Base-by-base conservation (phyloP, 2,888 invertebrate genomes). In the Bugulina stolonifera region DNA sequence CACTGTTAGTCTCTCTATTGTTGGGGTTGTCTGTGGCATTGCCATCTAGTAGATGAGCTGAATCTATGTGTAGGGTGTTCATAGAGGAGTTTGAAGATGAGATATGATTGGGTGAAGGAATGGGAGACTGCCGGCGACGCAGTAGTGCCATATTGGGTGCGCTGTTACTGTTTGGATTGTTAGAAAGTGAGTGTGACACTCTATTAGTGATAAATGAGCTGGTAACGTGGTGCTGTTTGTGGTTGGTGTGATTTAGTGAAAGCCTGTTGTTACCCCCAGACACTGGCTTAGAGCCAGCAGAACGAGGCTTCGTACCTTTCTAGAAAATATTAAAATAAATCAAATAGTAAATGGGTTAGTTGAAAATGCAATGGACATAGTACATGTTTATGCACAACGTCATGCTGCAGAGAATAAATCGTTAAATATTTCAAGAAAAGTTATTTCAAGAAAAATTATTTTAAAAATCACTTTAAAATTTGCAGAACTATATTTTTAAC, bases 301-400 rank as follows among this genome's bases (percentile, higher is more conserved):
- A 29, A 2, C 64, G 64, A 14, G 64, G 27, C 64, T 25, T 64
- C 25, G 25, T 64, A 64, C 64, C 64, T 64, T 64, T 64, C 64
- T 64, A 64, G 64, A 64, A 64, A 27, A 64, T 23, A 25, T n/a
- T 23, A 57, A 57, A 5, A 57, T 57, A 57, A 57, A n/a, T 25
- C 10, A 14, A 57, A 23, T 57, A 57, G 14, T 23, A 57, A 3
- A 57, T n/a, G 57, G 25, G 25, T 57, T 5, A 57, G n/a, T 23
- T 52, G 52, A 57, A 22, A 57, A 57, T 25, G 25, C 5, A 5
- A 52, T 14, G 14, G 22, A 52, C 52, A 52, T 10, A n/a, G n/a
- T n/a, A n/a, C n/a, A n/a, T n/a, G n/a, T n/a, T n/a, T n/a, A n/a
- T n/a, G n/a, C n/a, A n/a, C n/a, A n/a, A n/a, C n/a, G n/a, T n/a